Evolutionary conservation across 2,113 vertebrate genomes (phyloP), one percentile per base, ranked within the genome.

Genomic region (Sialia sialis): DNA sequence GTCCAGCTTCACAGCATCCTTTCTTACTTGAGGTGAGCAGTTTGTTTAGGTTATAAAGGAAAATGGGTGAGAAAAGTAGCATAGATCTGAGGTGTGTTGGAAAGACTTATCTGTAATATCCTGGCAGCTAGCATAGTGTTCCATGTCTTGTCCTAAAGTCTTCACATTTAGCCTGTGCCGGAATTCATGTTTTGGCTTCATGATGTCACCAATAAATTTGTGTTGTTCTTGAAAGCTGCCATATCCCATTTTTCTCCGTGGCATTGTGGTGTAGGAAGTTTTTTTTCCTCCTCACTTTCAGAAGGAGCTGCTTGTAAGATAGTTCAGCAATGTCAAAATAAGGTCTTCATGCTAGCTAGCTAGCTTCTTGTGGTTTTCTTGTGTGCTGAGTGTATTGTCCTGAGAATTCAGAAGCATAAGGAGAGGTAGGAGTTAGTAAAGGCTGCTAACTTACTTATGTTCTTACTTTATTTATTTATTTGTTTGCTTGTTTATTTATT

Each of bases 391-490:
- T 49, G 5, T 68, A 16, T 75, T 67, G 52, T 69, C 38, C 46
- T 89, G 74, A 77, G 41, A 76, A 64, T 69, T 84, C 21, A 68
- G 36, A 67, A 49, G 25, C 5, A 20, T 2, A 58, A 67, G 49
- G n/a, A 60, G 38, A 82, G 23, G 30, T 59, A 46, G 48, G 38
- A 79, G 16, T 68, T 49, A 43, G 23, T 76, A 76, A 67, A 68
- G 17, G 58, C 54, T 80, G 13, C n/a, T 38, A 26, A 13, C 39
- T 13, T n/a, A n/a, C n/a, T n/a, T n/a, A n/a, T n/a, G n/a, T n/a
- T n/a, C n/a, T n/a, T n/a, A 54, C 1, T 0, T 54, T 12, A 5
- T 27, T 43, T 10, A 4, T 34, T 14, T 39, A 9, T 44, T 32
- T 34, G 4, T 19, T 63, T 14, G 4, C 38, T 34, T 46, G 17